These are phyloP conservation scores for Drosophila maculinotata DNA, from an alignment of 2,888 invertebrate species.

Conservation along the genomic window DNA sequence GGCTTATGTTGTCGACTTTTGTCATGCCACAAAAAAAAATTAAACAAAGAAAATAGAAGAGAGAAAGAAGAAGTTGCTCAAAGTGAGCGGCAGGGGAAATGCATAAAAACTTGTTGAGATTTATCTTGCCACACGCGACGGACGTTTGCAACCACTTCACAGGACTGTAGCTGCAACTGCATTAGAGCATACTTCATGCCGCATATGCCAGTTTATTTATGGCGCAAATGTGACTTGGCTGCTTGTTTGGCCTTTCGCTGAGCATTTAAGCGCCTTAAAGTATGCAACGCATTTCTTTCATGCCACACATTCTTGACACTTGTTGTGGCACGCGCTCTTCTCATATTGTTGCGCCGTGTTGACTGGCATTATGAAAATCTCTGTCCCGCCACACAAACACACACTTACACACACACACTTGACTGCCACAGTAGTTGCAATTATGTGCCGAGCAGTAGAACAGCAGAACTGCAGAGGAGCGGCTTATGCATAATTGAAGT, in stretches of 20 bases:
- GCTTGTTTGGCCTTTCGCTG: slow-evolving; percentile 24
- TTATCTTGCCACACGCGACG: slow-evolving; percentile 75
- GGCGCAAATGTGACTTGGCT: slow-evolving; percentile 59
- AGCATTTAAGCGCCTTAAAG: slow-evolving; percentile 77
- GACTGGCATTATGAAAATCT: slow-evolving; percentile 51
- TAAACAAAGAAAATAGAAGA: not conserved
- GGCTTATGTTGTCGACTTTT: slow-evolving; percentile 73
- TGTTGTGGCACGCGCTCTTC: slow-evolving; percentile 61
- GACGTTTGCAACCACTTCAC: slow-evolving; percentile 33
- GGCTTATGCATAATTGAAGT: slow-evolving; percentile 54
- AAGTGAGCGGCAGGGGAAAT: slow-evolving; percentile 40
- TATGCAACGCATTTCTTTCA: slow-evolving; percentile 56
- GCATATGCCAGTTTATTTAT: slow-evolving; percentile 79
- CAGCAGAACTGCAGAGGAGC: slow-evolving; percentile 24
- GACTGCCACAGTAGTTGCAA: slow-evolving; percentile 44
- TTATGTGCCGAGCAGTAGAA: slow-evolving; percentile 32
- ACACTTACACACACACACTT: slow-evolving; percentile 23
- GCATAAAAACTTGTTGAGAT: slow-evolving; percentile 79
- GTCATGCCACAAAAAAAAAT: slow-evolving; percentile 41
- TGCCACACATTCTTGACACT: slow-evolving; percentile 59
- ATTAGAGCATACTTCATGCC: slow-evolving; percentile 55
- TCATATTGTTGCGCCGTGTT: slow-evolving; percentile 16
- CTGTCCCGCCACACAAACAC: slow-evolving; percentile 1
- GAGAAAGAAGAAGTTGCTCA: slow-evolving; percentile 16
- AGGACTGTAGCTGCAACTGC: slow-evolving; percentile 18